Evolutionary conservation across 2,888 invertebrate species (phyloP).

Genomic region (Ectemnius cavifrons): DNA sequence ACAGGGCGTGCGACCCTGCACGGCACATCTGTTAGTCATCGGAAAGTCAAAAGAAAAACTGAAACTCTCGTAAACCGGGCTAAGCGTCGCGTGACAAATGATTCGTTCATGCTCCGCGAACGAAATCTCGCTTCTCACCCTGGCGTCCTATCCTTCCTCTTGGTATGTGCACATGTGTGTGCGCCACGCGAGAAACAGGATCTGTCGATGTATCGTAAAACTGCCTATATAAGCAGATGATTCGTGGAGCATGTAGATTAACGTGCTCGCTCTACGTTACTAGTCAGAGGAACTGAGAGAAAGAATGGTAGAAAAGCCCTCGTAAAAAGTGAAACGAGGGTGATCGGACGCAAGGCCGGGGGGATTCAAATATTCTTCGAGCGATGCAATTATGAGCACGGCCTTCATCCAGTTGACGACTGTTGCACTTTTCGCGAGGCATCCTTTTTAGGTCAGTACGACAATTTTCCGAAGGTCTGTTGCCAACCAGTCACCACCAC

Average conservation of each 20-base stretch:
- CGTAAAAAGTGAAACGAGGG: background rate
- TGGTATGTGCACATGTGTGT: too few species aligned
- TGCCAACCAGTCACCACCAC: too few species aligned
- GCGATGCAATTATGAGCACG: conserved; percentile 50
- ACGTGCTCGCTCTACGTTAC: background rate
- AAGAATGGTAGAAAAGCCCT: background rate
- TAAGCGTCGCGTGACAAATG: conserved; percentile 37
- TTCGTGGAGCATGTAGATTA: conserved; percentile 3
- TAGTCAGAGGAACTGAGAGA: background rate
- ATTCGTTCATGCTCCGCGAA: conserved; percentile 35
- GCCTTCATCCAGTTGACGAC: conserved; percentile 51
- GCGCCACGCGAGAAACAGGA: background rate
- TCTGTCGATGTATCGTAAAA: background rate
- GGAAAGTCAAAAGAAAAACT: conserved; percentile 51
- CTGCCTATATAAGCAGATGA: background rate
- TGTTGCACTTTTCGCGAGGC: conserved; percentile 52
- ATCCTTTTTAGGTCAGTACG: conserved; percentile 56
- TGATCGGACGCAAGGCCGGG: background rate
- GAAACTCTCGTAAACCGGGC: conserved; percentile 51
- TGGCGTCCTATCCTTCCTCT: too few species aligned
- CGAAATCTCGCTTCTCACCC: conserved; percentile 11
- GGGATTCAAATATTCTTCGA: conserved; percentile 46
- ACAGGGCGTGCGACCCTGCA: too few species aligned
- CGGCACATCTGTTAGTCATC: conserved; percentile 52
- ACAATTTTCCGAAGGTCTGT: conserved; percentile 59